Percentiles rank a stretch among this genome's conserved stretches.
These are phyloP conservation scores for Poeciliopsis turneri DNA, from an alignment of 2,797 vertebrate genomes.

Conservation along the genomic window DNA sequence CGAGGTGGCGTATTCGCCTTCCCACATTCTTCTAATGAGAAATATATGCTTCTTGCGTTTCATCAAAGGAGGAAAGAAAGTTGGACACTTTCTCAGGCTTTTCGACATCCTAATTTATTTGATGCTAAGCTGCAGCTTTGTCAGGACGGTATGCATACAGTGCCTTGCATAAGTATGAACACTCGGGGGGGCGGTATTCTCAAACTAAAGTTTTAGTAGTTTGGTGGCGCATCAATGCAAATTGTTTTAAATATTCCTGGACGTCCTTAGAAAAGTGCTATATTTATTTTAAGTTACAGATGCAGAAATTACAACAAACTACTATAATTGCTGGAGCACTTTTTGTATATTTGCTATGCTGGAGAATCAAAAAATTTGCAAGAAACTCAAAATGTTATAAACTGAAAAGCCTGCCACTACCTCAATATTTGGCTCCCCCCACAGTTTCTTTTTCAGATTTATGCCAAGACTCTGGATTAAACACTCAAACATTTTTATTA, in stretches of 20 bases:
- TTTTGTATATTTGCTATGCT: not conserved
- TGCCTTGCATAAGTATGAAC: not conserved
- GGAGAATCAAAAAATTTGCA: not conserved
- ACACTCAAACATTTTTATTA: not conserved
- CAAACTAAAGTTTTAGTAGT: not conserved
- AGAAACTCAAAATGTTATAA: not conserved
- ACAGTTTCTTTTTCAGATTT: not conserved
- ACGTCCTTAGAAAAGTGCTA: not conserved
- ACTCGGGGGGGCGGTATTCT: not conserved
- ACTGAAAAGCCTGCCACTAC: not conserved
- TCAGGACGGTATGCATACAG: not conserved
- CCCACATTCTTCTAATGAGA: conserved; percentile 28
- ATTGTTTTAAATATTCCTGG: not conserved
- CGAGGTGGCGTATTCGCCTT: conserved; percentile 37
- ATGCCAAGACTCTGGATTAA: not conserved
- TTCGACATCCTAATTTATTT: conserved; percentile 8
- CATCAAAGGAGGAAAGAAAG: conserved; percentile 14
- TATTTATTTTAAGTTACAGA: not conserved
- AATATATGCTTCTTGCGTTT: conserved; percentile 41
- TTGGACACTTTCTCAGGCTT: conserved; percentile 4
- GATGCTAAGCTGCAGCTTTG: conserved; percentile 1
- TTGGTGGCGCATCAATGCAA: not conserved
- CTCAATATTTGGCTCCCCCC: not conserved
- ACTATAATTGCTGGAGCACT: not conserved
- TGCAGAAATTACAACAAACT: not conserved